phyloP scores from a whole-genome alignment of 1,140 invertebrate genomes.

The Drosophila baimaii region DNA sequence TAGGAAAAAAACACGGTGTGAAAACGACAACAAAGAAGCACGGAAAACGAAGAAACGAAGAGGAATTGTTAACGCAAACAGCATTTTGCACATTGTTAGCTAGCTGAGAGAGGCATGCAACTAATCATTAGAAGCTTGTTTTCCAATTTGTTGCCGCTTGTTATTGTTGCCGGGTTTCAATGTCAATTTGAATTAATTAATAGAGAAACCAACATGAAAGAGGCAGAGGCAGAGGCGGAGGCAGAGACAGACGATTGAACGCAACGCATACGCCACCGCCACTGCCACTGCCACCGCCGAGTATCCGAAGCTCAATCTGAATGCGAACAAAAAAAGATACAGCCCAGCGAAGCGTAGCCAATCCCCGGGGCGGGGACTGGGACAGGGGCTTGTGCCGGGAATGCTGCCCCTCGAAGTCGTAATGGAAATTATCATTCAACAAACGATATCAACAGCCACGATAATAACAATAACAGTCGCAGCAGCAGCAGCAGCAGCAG shows the following conservation, averaged over 20 bases:
- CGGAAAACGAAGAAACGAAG: slow-evolving; percentile 42
- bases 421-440: slow-evolving; percentile 67
- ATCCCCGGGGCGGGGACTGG: slow-evolving; percentile 22
- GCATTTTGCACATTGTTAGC: slow-evolving; percentile 81
- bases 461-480: slow-evolving; percentile 31
- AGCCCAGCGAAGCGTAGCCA: slow-evolving; percentile 71
- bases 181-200: slow-evolving; percentile 82
- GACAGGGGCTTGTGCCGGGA: too few relatives aligned
- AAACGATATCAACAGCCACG: slow-evolving; percentile 62
- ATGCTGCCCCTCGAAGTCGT: slow-evolving; percentile 10
- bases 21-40: slow-evolving; percentile 46
- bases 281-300: too few relatives aligned
- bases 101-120: slow-evolving; percentile 66
- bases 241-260: too few relatives aligned
- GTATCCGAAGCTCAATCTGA: slow-evolving; percentile 14
- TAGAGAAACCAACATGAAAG: slow-evolving; percentile 60
- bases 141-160: slow-evolving; percentile 68
- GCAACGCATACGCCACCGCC: slow-evolving; percentile 10
- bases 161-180: slow-evolving; percentile 63
- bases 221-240: slow-evolving; percentile 24
- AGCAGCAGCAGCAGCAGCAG: slow-evolving; percentile 17
- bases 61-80: slow-evolving; percentile 75
- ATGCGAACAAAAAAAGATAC: slow-evolving; percentile 34
- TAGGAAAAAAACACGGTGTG: slow-evolving; percentile 22
- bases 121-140: slow-evolving; percentile 78